These are phyloP conservation scores for Metopia argyrocephala DNA, from an alignment of 2,888 invertebrate species.

Conservation along the genomic window DNA sequence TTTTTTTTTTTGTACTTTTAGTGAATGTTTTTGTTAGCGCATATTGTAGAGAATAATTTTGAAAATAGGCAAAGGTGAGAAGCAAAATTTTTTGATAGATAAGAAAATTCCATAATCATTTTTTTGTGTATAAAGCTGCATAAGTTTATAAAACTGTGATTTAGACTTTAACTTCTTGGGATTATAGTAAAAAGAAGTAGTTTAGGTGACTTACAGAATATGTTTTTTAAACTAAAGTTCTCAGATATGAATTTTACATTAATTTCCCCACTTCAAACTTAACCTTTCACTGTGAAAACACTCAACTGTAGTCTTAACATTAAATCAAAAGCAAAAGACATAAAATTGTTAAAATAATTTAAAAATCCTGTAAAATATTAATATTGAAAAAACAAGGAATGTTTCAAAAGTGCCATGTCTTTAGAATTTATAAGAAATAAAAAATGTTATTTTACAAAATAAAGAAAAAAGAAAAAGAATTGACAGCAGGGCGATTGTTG, in stretches of 20 bases:
- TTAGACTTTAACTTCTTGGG: neutral
- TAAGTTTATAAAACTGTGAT: neutral
- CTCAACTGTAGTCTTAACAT: slow-evolving; percentile 23
- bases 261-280: neutral
- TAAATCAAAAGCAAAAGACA: neutral
- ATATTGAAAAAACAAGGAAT: neutral
- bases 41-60: too few relatives aligned
- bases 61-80: too few relatives aligned
- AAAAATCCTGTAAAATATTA: slow-evolving; percentile 40
- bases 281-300: slow-evolving; percentile 26
- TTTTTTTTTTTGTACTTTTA: too few relatives aligned
- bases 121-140: too few relatives aligned
- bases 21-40: too few relatives aligned
- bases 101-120: too few relatives aligned
- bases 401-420: slow-evolving; percentile 48
- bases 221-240: neutral
- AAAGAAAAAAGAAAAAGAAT: neutral
- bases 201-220: neutral
- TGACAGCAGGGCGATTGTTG: neutral
- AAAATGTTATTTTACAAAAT: slow-evolving; percentile 10
- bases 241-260: neutral
- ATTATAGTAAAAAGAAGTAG: neutral
- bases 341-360: too few relatives aligned
- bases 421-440: slow-evolving; percentile 20
- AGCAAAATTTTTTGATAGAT: too few relatives aligned